These are phyloP conservation scores for Potorous gilbertii DNA, from an alignment of 2,797 vertebrate species.

Conservation along the genomic window DNA sequence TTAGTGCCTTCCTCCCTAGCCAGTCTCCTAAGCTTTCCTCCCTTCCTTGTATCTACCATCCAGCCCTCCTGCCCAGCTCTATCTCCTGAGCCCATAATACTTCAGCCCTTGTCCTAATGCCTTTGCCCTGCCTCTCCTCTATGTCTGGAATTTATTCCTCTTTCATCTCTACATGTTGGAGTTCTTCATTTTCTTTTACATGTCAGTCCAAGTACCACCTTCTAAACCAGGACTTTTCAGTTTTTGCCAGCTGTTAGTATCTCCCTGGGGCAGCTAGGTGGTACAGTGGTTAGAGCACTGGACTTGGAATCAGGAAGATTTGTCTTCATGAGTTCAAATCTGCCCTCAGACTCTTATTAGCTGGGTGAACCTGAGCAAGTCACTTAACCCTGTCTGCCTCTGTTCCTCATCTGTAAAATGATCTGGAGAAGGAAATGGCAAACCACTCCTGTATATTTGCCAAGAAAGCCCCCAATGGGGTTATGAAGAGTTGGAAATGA, in stretches of 20 bases:
- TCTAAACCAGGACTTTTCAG: background rate
- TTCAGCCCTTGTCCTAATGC: background rate
- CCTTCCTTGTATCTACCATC: background rate
- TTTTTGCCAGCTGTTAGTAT: background rate
- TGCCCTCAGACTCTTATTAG: no score
- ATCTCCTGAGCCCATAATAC: background rate
- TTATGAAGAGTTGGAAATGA: no score
- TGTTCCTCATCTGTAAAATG: no score
- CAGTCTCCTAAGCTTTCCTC: background rate
- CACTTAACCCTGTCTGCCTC: no score
- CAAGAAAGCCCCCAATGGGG: no score
- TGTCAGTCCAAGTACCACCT: background rate
- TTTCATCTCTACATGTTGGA: background rate
- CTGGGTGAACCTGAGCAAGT: no score
- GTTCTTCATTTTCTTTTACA: background rate
- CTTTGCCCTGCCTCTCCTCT: background rate
- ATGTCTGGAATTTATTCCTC: background rate
- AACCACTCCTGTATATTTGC: no score
- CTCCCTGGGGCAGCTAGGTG: background rate
- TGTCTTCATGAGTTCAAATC: no score
- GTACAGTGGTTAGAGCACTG: no score
- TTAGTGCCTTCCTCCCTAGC: background rate
- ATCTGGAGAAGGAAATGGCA: no score
- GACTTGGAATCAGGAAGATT: no score
- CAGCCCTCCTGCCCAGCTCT: background rate